These are phyloP conservation scores for Vombatus ursinus DNA, from an alignment of 2,113 vertebrate genomes.

Conservation along the genomic window DNA sequence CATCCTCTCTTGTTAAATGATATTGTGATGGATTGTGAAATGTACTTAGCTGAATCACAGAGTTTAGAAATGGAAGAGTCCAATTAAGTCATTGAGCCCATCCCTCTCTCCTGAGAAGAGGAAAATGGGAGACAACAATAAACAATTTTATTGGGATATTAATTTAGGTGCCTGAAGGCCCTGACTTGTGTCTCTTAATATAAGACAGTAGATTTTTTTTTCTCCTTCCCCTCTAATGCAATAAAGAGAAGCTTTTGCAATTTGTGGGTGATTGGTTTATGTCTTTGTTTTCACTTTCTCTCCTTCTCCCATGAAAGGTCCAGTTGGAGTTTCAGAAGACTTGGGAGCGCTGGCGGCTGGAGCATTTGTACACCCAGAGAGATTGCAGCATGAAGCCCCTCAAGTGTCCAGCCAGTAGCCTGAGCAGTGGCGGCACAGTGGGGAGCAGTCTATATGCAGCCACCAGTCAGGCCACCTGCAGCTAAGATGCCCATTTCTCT, in stretches of 20 bases:
- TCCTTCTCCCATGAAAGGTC: slow-evolving; percentile 80
- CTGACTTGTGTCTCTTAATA: slow-evolving; percentile 72
- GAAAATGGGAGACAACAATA: slow-evolving; percentile 72
- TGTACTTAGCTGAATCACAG: slow-evolving; percentile 71
- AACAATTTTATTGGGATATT: slow-evolving; percentile 78
- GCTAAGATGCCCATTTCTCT: slow-evolving; percentile 62
- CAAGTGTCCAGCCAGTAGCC: slow-evolving; percentile 84
- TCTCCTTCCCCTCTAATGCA: slow-evolving; percentile 58
- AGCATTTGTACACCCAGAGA: slow-evolving; percentile 82
- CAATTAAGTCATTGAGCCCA: slow-evolving; percentile 60
- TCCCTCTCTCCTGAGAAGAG: slow-evolving; percentile 59
- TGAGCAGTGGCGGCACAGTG: slow-evolving; percentile 82
- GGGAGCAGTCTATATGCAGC: slow-evolving; percentile 84
- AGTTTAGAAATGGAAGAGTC: slow-evolving; percentile 64
- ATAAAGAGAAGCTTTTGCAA: slow-evolving; percentile 47
- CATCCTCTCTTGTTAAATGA: not conserved
- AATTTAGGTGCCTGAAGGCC: slow-evolving; percentile 73
- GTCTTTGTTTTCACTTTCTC: slow-evolving; percentile 60
- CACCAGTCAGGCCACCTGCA: slow-evolving; percentile 82
- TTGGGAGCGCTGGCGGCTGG: slow-evolving; percentile 87
- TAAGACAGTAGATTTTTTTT: slow-evolving; percentile 51
- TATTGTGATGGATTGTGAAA: slow-evolving; percentile 61
- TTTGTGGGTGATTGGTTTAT: slow-evolving; percentile 58
- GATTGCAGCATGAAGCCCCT: slow-evolving; percentile 88
- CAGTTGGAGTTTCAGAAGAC: slow-evolving; percentile 87